Evolutionary conservation across 37 sponge, comb jelly and placozoan genomes (phyloP).

Genomic region (Bolinopsis microptera): DNA sequence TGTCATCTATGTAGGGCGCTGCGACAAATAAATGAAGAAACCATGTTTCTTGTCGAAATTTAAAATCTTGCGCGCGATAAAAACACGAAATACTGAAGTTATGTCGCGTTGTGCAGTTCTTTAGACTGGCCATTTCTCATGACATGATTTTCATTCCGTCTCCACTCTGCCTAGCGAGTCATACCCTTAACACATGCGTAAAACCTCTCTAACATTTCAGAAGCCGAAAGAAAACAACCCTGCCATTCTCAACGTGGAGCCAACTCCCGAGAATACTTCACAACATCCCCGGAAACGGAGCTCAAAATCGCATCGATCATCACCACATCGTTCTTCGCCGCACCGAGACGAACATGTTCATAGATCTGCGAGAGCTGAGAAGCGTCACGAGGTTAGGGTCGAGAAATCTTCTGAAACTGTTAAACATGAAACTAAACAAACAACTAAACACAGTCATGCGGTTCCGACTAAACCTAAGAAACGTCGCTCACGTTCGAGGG

Average conservation of each 20-base stretch:
- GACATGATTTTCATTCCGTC: background rate
- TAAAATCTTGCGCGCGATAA: constrained; percentile 3
- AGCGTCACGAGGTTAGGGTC: background rate
- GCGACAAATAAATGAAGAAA: background rate
- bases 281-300: background rate
- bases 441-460: background rate
- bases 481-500: background rate
- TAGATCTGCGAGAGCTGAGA: background rate
- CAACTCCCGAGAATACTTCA: background rate
- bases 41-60: background rate
- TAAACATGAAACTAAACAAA: too few relatives aligned
- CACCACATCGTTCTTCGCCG: background rate
- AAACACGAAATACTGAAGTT: background rate
- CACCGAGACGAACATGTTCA: background rate
- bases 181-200: background rate
- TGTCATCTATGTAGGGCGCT: constrained; percentile 17
- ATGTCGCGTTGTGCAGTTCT: background rate
- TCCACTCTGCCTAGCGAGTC: too few relatives aligned
- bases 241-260: background rate
- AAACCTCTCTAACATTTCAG: constrained; percentile 5
- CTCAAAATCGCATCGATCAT: background rate
- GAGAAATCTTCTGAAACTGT: background rate
- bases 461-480: background rate
- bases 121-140: background rate
- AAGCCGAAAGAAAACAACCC: constrained; percentile 43